Percentiles rank a stretch among this genome's conserved stretches.
Conservation (phyloP, 2,888 invertebrate species). For the Colostygia pectinataria region DNA sequence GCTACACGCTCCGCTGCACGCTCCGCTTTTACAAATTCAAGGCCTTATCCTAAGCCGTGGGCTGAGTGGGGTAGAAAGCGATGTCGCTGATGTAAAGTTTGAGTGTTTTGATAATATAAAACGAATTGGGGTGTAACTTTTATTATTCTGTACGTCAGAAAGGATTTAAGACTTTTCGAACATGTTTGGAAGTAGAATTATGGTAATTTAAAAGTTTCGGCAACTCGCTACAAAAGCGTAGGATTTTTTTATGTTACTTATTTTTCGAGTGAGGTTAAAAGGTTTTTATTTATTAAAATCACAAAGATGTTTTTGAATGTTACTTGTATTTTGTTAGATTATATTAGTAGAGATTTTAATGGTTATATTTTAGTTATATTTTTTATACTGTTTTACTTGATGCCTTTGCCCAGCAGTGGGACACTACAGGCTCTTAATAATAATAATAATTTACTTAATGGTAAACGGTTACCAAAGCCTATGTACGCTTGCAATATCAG, state of each 20-base stretch:
- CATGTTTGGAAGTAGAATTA: slow-evolving; percentile 29
- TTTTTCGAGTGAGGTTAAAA: background rate
- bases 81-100: slow-evolving; percentile 4
- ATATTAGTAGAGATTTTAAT: too few species aligned
- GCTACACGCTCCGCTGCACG: too few species aligned
- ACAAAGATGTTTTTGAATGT: background rate
- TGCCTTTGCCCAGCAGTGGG: too few species aligned
- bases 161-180: slow-evolving; percentile 31
- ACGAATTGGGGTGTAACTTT: slow-evolving; percentile 34
- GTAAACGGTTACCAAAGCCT: too few species aligned
- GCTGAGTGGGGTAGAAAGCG: background rate
- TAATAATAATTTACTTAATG: too few species aligned
- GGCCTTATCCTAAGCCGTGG: slow-evolving; percentile 7
- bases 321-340: too few species aligned
- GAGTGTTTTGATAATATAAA: slow-evolving; percentile 14
- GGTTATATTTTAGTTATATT: too few species aligned
- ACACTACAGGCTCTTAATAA: too few species aligned
- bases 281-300: too few species aligned
- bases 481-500: too few species aligned
- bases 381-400: too few species aligned
- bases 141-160: slow-evolving; percentile 30
- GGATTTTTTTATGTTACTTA: slow-evolving; percentile 1
- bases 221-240: slow-evolving; percentile 1
- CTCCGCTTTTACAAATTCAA: too few species aligned
- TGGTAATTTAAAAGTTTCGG: slow-evolving; percentile 30